A percentile compares a stretch with the other conserved stretches of the same genome.
phyloP scores from a whole-genome alignment of 2,888 invertebrate species.

The Lymantria monacha region DNA sequence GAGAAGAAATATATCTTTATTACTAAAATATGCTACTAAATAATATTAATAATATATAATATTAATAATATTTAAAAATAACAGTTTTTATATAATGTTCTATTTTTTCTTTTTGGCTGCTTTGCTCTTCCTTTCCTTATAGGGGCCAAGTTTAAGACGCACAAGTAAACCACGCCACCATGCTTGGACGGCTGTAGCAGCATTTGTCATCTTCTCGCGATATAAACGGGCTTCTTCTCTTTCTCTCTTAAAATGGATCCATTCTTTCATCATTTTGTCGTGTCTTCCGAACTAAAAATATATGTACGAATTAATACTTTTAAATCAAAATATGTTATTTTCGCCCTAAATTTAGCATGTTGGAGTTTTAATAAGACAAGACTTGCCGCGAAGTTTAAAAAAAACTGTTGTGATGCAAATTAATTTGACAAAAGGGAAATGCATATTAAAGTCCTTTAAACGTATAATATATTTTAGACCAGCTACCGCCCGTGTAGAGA shows the following conservation, averaged over 20 bases:
- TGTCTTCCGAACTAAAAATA: slow-evolving; percentile 52
- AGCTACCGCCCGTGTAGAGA: too few relatives aligned
- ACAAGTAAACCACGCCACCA: slow-evolving; percentile 64
- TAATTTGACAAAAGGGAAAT: too few relatives aligned
- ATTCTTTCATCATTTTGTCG: slow-evolving; percentile 49
- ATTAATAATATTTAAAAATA: too few relatives aligned
- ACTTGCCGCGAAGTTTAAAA: too few relatives aligned
- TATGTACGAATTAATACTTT: too few relatives aligned
- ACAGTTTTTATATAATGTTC: too few relatives aligned
- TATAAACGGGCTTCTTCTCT: slow-evolving; percentile 55
- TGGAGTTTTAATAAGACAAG: too few relatives aligned
- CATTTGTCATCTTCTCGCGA: slow-evolving; percentile 56
- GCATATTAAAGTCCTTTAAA: too few relatives aligned
- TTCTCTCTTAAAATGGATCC: slow-evolving; percentile 65
- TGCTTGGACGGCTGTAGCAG: slow-evolving; percentile 64
- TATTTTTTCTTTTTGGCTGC: neutral
- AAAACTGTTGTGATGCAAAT: too few relatives aligned
- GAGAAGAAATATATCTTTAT: too few relatives aligned
- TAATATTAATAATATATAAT: neutral
- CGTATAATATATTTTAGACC: too few relatives aligned
- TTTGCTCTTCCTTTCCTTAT: neutral
- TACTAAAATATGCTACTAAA: neutral
- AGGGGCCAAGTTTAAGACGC: slow-evolving; percentile 12
- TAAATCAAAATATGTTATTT: neutral
- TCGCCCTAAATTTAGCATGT: too few relatives aligned